Evolutionary conservation across 2,797 vertebrate species (phyloP).

Genomic region (Halcyon badia): DNA sequence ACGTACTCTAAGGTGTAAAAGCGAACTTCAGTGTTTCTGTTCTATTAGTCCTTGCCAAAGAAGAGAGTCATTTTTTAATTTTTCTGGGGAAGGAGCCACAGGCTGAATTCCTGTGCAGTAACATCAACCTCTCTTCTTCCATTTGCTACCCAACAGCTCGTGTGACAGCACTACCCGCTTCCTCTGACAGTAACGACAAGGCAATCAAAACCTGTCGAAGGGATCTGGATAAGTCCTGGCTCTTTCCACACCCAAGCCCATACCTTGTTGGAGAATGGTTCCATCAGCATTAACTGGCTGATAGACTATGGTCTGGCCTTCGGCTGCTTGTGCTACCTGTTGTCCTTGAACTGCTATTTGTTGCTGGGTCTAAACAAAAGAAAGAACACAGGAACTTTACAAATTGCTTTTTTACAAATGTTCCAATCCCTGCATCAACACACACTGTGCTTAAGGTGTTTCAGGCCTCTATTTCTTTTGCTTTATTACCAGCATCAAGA

Average conservation of each 20-base stretch:
- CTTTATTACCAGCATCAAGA: slow-evolving; percentile 25
- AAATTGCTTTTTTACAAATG: neutral
- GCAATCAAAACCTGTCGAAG: neutral
- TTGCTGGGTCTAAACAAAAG: slow-evolving; percentile 88
- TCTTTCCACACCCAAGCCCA: neutral
- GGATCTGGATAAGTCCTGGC: neutral
- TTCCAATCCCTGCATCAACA: neutral
- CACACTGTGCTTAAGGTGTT: slow-evolving; percentile 33
- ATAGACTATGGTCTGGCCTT: slow-evolving; percentile 99
- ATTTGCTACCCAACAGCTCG: no score
- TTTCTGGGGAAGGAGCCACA: neutral
- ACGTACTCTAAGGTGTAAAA: accelerated
- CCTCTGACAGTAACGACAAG: no score
- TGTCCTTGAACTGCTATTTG: slow-evolving; percentile 97
- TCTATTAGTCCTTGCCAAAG: neutral
- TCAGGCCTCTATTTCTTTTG: slow-evolving; percentile 19
- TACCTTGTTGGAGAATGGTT: slow-evolving; percentile 97
- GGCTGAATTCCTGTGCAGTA: neutral
- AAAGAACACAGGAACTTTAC: neutral
- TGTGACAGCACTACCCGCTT: neutral
- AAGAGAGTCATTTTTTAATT: neutral
- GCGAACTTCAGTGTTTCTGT: neutral
- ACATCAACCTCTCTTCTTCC: neutral
- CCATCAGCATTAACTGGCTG: slow-evolving; percentile 98
- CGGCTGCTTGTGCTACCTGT: slow-evolving; percentile 97